Conservation (phyloP, 2,888 invertebrate species). For the Silvanus unidentatus region DNA sequence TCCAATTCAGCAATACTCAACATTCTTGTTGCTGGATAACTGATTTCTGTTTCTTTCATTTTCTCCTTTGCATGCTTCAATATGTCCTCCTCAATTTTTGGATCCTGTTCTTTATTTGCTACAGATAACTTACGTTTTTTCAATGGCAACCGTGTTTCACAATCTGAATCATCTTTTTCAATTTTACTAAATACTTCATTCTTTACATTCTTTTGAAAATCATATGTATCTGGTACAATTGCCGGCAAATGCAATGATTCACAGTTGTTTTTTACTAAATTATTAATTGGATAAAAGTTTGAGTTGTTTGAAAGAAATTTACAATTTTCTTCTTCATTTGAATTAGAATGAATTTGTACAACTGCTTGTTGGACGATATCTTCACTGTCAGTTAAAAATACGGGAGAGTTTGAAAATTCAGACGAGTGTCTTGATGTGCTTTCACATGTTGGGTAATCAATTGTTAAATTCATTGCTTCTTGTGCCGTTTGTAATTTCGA, state of each 20-base stretch:
- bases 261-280: too few species aligned
- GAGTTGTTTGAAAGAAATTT: too few species aligned
- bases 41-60: slow-evolving; percentile 32
- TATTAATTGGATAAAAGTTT: too few species aligned
- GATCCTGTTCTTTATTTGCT: slow-evolving; percentile 14
- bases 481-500: too few species aligned
- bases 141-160: slow-evolving; percentile 33
- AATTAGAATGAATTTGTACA: too few species aligned
- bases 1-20: slow-evolving; percentile 43
- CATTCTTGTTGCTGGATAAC: slow-evolving; percentile 43
- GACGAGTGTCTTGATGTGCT: too few species aligned
- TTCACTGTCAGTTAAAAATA: too few species aligned
- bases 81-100: slow-evolving; percentile 17
- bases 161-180: slow-evolving; percentile 23
- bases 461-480: too few species aligned
- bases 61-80: slow-evolving; percentile 9
- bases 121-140: slow-evolving; percentile 37
- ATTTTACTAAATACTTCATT: slow-evolving; percentile 21
- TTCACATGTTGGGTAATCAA: too few species aligned
- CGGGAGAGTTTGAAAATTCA: too few species aligned
- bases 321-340: too few species aligned
- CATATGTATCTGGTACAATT: slow-evolving; percentile 25
- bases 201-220: slow-evolving; percentile 23
- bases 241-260: slow-evolving; percentile 17
- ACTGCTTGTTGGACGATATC: too few species aligned